Evolutionary conservation across 2,797 vertebrate species (phyloP), one percentile per base, ranked within the genome.

Genomic region (Hipposideros larvatus): DNA sequence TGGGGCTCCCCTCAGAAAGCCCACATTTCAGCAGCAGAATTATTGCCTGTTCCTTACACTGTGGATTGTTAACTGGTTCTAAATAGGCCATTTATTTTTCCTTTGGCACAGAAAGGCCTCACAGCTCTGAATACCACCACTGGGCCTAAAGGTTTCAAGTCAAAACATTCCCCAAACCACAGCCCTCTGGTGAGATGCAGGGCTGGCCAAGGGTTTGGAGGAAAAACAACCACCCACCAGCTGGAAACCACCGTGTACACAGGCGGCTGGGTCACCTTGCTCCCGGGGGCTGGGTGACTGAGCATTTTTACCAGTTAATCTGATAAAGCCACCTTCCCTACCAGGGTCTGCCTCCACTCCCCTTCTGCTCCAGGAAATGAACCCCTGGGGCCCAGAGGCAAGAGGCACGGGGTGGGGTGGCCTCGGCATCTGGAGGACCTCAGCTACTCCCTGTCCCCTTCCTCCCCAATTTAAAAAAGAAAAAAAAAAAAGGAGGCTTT

Each of bases 121-220:
- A 80, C 86, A 97, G 24, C 65, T 95, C 94, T 28, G 53, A 84
- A 91, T 61, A 82, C 87, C 75, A 73, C 63, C 75, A 78, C 18
- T 5, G 19, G 85, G 90, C 61, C 48, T 46, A 37, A 74, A 43
- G 55, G 82, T 90, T 97, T 94, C 94, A 90, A 93, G 59, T 96
- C 70, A 93, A 93, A 97, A 95, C 92, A 95, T 87, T 95, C 31
- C 41, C 74, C 46, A 90, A 63, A 84, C 95, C 95, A 43, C 94
- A 98, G 91, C 31, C 71, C 79, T 90, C 0, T 31, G 90, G 87
- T 79, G 74, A 86, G 77, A 96, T 9, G 70, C 13, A 70, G 22
- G 82, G 66, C 66, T 88, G 73, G 91, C 88, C 77, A 79, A 68
- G 31, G 65, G n/a, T 59, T 88, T 83, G 59, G 86, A 79, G 59